Conservation (phyloP, 2,113 vertebrate species). For the Xiphophorus hellerii region DNA sequence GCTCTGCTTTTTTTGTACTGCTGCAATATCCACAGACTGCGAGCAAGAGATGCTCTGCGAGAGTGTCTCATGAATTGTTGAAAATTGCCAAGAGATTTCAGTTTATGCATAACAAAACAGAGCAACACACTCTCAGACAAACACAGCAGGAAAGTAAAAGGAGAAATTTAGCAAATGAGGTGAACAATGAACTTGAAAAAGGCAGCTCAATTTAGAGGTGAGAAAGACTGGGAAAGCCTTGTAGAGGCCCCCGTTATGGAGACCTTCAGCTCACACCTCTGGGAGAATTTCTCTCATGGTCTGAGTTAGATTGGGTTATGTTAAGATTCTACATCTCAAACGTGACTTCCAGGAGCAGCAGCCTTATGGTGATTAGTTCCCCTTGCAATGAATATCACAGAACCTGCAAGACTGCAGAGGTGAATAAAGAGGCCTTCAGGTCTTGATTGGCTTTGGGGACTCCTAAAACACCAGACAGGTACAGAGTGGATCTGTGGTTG, state of each 20-base stretch:
- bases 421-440: neutral
- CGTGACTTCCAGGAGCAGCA: no score
- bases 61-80: conserved; percentile 11
- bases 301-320: neutral
- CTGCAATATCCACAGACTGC: conserved; percentile 51
- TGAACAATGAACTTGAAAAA: conserved; percentile 4
- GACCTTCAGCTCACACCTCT: neutral
- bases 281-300: neutral
- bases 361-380: neutral
- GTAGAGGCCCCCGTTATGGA: neutral
- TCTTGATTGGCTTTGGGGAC: neutral
- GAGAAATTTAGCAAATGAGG: neutral
- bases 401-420: no score
- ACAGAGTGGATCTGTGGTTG: neutral
- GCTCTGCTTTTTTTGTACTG: conserved; percentile 38
- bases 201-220: neutral
- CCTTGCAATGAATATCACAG: neutral
- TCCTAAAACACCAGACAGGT: neutral
- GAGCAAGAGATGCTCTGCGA: conserved; percentile 39
- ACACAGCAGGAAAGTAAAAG: neutral
- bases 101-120: neutral
- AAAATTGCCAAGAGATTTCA: conserved; percentile 5
- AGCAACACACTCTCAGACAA: neutral
- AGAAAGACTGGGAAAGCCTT: neutral
- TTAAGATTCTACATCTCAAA: neutral